phyloP scores from a whole-genome alignment of 1,140 invertebrate species.

The Drosophila watanabei region DNA sequence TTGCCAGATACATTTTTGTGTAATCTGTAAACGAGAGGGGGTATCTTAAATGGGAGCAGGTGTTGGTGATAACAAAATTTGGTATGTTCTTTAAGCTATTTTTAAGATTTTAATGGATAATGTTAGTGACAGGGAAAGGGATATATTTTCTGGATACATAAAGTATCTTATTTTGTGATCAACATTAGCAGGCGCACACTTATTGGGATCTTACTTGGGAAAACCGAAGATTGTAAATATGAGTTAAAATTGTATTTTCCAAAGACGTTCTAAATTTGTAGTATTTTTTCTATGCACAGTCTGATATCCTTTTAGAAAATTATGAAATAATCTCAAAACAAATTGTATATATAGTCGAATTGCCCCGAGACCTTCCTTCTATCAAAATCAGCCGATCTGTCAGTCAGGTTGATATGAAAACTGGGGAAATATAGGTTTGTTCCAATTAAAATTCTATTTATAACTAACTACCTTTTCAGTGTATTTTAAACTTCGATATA shows the following conservation, averaged over 20 bases:
- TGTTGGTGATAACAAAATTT: background rate
- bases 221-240: background rate
- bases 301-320: too few relatives aligned
- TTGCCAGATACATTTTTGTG: slow-evolving; percentile 11
- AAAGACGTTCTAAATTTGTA: too few relatives aligned
- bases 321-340: too few relatives aligned
- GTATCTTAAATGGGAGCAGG: background rate
- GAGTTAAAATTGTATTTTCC: too few relatives aligned
- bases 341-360: too few relatives aligned
- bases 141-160: background rate
- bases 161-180: too few relatives aligned
- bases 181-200: too few relatives aligned
- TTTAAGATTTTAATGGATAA: too few relatives aligned
- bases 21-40: background rate
- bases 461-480: background rate
- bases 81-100: too few relatives aligned
- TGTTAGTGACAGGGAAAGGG: background rate
- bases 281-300: too few relatives aligned
- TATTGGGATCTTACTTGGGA: background rate
- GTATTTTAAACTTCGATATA: background rate
- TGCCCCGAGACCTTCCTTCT: background rate
- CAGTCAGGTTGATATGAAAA: background rate
- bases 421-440: background rate
- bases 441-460: background rate
- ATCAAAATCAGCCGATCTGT: background rate